phyloP scores from a whole-genome alignment of 2,888 invertebrate genomes.

The Mechanitis mazaeus region DNA sequence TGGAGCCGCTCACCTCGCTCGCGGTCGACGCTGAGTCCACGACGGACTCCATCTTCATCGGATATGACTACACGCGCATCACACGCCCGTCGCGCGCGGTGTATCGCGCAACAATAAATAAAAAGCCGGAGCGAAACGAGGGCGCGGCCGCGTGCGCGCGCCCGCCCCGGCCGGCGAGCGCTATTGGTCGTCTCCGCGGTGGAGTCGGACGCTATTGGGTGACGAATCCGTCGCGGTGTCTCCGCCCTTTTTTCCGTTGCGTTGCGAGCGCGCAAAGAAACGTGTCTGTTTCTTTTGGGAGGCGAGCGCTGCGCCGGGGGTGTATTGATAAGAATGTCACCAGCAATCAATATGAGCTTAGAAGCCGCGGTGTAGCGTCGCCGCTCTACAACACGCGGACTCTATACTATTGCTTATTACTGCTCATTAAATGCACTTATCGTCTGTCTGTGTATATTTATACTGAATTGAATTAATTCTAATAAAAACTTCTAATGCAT shows the following conservation, averaged over 20 bases:
- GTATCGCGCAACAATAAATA: conserved; percentile 85
- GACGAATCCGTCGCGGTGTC: conserved; percentile 55
- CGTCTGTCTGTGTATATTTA: too few relatives aligned
- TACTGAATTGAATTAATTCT: too few relatives aligned
- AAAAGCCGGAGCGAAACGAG: conserved; percentile 77
- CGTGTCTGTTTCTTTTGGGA: conserved; percentile 78
- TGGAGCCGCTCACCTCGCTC: conserved; percentile 73
- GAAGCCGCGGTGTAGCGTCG: conserved; percentile 40
- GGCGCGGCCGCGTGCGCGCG: conserved; percentile 75
- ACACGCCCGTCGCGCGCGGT: conserved; percentile 81
- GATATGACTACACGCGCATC: conserved; percentile 65
- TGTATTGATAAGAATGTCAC: conserved; percentile 81
- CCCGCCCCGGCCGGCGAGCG: conserved; percentile 57
- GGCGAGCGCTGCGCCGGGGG: conserved; percentile 69
- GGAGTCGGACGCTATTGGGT: conserved; percentile 54
- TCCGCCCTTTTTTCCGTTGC: conserved; percentile 74
- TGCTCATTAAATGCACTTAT: too few relatives aligned
- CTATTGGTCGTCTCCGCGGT: conserved; percentile 63
- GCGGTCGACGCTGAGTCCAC: conserved; percentile 77
- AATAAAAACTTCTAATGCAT: too few relatives aligned
- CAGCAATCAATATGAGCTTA: conserved; percentile 79
- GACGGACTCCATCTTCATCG: conserved; percentile 74
- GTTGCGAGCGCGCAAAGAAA: conserved; percentile 73
- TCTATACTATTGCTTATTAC: too few relatives aligned
- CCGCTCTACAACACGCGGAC: not conserved